phyloP scores from a whole-genome alignment of 2,888 invertebrate species.

The Rotaria macrura region DNA sequence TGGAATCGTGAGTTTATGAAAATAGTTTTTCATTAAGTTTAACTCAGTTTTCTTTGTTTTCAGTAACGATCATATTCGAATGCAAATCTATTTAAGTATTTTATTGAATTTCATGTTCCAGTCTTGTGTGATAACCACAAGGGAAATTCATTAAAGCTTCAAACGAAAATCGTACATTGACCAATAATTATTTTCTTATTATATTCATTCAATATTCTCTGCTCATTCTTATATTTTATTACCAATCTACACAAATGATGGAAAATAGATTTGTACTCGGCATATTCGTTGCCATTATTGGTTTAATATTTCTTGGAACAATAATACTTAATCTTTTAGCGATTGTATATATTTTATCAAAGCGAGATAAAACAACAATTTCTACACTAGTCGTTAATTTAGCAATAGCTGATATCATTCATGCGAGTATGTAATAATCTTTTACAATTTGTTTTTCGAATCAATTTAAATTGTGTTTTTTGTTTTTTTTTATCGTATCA shows the following conservation, averaged over 20 bases:
- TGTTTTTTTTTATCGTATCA: too few species aligned
- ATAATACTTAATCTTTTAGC: background rate
- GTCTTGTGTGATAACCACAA: background rate
- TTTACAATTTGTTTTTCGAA: too few species aligned
- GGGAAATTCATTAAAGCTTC: background rate
- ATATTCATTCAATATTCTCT: too few species aligned
- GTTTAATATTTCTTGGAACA: background rate
- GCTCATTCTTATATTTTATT: too few species aligned
- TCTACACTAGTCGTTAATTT: background rate
- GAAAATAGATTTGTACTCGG: background rate
- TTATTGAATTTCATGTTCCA: background rate
- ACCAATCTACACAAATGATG: too few species aligned
- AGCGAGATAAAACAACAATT: background rate
- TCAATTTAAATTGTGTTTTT: too few species aligned
- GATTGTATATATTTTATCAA: slow-evolving; percentile 13
- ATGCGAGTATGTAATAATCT: background rate
- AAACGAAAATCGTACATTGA: too few species aligned
- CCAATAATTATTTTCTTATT: too few species aligned
- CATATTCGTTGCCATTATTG: background rate
- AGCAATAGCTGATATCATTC: slow-evolving; percentile 14
- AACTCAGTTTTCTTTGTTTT: background rate
- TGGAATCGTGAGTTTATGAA: background rate
- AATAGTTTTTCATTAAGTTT: background rate
- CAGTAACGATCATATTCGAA: background rate
- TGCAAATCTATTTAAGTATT: background rate